Evolutionary conservation across 2,797 vertebrate genomes (phyloP), one percentile per base, ranked within the genome.

Genomic region (Sebastes reedi): DNA sequence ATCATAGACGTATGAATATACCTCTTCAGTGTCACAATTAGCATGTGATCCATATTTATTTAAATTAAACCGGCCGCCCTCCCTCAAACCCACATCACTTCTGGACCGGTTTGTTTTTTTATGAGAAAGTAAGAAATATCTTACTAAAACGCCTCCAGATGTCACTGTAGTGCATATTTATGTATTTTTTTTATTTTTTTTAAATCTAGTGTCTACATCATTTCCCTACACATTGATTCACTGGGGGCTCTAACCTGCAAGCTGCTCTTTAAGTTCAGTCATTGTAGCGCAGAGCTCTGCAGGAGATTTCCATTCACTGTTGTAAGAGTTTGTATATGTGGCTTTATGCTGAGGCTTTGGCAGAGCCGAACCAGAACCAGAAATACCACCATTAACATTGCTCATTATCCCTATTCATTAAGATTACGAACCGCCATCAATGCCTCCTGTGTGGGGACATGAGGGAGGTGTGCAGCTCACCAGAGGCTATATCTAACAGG

Each of bases 391-490:
- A 81, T 77, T 83, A 79, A 70, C 71, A 82, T 65, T 54, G 52
- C 50, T 79, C 72, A 79, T 90, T 85, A 74, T 80, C 60, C 42
- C 79, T 22, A 25, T 74, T 70, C 61, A 79, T 68, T 70, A 59
- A 83, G 79, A 72, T 62, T 11, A 69, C 30, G 36, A 61, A 30
- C 12, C 4, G 22, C 11, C 25, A 62, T 79, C 70, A 75, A 34
- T 42, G n/a, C 20, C 61, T 58, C 30, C 60, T 67, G 71, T 74
- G 18, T 81, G 50, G 78, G 58, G 50, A 54, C 68, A 76, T 69
- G 32, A 80, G 56, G 50, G 67, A 73, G 60, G 72, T 58, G 46
- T 55, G 56, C 62, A 70, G 80, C 69, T 79, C 42, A 75, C 67
- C 32, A 62, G 68, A 20, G 12, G 72, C 65, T 66, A 61, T 34